Evolutionary conservation across 2,888 invertebrate species (phyloP).

Genomic region (Apodemia duryi): DNA sequence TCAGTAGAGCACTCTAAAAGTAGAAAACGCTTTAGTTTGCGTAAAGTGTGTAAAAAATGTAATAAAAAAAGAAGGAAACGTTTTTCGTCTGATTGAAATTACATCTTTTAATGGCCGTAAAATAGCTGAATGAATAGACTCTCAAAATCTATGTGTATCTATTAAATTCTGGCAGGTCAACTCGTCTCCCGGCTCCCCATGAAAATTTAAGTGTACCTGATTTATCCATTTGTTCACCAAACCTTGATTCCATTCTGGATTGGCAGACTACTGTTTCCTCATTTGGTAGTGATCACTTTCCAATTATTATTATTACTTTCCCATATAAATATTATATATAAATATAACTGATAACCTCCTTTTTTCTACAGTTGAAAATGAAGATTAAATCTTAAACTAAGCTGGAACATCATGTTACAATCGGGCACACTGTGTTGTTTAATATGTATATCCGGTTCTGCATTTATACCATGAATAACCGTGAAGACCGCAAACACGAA

Average conservation of each 20-base stretch:
- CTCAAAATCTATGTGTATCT: too few relatives aligned
- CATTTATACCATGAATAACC: too few relatives aligned
- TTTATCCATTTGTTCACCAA: conserved; percentile 14
- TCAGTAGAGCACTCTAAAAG: background rate
- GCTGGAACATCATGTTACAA: too few relatives aligned
- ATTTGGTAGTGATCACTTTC: background rate
- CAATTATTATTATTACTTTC: background rate
- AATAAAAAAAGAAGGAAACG: conserved; percentile 8
- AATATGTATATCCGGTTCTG: too few relatives aligned
- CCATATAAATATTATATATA: background rate
- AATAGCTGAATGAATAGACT: background rate
- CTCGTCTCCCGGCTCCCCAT: too few relatives aligned
- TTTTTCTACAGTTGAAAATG: too few relatives aligned
- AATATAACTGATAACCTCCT: too few relatives aligned
- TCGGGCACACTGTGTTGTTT: too few relatives aligned
- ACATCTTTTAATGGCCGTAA: background rate
- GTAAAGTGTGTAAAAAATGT: background rate
- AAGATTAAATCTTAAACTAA: too few relatives aligned
- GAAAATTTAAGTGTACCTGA: background rate
- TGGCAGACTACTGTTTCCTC: background rate
- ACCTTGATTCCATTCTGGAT: conserved; percentile 1
- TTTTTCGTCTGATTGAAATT: background rate
- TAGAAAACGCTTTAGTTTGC: background rate
- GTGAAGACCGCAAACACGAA: too few relatives aligned
- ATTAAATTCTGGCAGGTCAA: too few relatives aligned